These are phyloP conservation scores for Furcula furcula DNA, from an alignment of 2,888 invertebrate species.

Conservation along the genomic window DNA sequence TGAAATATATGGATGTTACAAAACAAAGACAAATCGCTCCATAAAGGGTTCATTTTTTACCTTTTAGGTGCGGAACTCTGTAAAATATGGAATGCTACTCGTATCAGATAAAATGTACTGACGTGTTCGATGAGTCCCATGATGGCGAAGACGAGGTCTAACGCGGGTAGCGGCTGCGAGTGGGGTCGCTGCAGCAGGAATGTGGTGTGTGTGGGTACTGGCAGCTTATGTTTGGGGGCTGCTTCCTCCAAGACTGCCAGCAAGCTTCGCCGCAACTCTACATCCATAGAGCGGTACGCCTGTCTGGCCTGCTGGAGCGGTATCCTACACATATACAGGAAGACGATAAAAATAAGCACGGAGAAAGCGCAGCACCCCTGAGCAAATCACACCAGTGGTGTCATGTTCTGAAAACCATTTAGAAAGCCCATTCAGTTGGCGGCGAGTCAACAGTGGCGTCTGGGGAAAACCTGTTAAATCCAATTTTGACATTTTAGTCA, in stretches of 20 bases:
- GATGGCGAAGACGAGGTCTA: conserved; percentile 91
- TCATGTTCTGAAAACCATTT: too few relatives aligned
- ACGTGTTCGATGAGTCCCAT: conserved; percentile 90
- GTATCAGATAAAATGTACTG: conserved; percentile 19
- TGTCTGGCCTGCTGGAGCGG: conserved; percentile 94
- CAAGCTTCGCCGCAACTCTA: conserved; percentile 89
- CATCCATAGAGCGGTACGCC: conserved; percentile 93
- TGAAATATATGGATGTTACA: too few relatives aligned
- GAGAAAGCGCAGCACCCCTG: too few relatives aligned
- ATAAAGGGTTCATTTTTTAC: too few relatives aligned
- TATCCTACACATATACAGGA: conserved; percentile 74
- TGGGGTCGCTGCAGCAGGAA: conserved; percentile 92
- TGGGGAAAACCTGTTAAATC: too few relatives aligned
- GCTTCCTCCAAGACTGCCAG: conserved; percentile 85
- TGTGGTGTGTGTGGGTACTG: conserved; percentile 86
- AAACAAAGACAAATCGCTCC: too few relatives aligned
- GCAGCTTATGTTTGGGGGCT: conserved; percentile 84
- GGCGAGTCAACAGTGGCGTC: too few relatives aligned
- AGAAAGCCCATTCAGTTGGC: too few relatives aligned
- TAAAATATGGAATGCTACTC: too few relatives aligned
- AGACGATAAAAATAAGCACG: conserved; percentile 11
- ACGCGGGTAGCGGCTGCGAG: conserved; percentile 88
- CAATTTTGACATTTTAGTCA: too few relatives aligned
- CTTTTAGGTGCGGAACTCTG: too few relatives aligned
- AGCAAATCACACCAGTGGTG: too few relatives aligned